Conservation (phyloP, 2,888 invertebrate genomes). For the Pterostichus madidus region DNA sequence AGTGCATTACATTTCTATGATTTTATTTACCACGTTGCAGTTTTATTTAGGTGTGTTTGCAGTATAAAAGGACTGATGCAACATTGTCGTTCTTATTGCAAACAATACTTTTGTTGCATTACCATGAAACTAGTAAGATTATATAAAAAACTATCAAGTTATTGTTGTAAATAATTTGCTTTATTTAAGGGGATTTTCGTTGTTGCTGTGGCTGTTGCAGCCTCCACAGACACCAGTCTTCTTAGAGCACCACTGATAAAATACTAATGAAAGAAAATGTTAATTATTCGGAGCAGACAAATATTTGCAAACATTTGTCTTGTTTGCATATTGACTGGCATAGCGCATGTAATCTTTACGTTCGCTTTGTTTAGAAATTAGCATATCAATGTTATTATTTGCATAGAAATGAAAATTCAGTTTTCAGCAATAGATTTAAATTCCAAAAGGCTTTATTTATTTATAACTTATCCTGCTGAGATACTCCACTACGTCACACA, state of each 20-base stretch:
- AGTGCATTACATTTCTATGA: background rate
- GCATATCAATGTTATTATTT: slow-evolving; percentile 57
- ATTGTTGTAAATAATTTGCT: background rate
- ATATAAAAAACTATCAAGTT: background rate
- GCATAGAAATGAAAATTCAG: slow-evolving; percentile 61
- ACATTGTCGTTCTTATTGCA: slow-evolving; percentile 1
- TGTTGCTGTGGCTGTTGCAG: slow-evolving; percentile 52
- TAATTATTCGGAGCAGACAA: background rate
- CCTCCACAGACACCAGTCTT: slow-evolving; percentile 57
- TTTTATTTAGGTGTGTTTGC: background rate
- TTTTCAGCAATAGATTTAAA: slow-evolving; percentile 55
- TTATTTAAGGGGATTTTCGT: slow-evolving; percentile 57
- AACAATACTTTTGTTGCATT: background rate
- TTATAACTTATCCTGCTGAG: slow-evolving; percentile 11
- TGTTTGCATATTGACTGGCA: slow-evolving; percentile 49
- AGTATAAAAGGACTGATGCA: slow-evolving; percentile 30
- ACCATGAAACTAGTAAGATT: slow-evolving; percentile 4
- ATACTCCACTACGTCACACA: background rate
- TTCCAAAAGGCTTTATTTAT: slow-evolving; percentile 51
- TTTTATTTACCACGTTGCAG: background rate
- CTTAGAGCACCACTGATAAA: slow-evolving; percentile 22
- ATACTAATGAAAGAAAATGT: background rate
- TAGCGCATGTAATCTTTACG: slow-evolving; percentile 31
- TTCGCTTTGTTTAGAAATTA: slow-evolving; percentile 46
- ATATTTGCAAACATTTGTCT: slow-evolving; percentile 24